Percentiles rank a stretch among this genome's conserved stretches.
Conservation (phyloP, 2,888 invertebrate genomes). For the Tetropium fuscum region DNA sequence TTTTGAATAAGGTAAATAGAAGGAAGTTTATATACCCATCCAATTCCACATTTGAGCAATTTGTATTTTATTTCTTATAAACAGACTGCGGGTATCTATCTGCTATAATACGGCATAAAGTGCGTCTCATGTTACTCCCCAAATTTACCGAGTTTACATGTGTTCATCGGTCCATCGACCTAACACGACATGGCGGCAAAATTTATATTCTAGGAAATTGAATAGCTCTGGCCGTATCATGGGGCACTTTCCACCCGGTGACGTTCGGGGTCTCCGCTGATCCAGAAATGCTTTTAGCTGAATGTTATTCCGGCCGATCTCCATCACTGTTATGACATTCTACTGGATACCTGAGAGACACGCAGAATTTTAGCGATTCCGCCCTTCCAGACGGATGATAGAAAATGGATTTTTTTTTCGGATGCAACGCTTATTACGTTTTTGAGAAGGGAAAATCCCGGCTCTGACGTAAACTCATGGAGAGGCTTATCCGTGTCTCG, state of each 20-base stretch:
- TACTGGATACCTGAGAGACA: constrained; percentile 52
- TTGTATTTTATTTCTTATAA: too few species aligned
- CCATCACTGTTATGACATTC: constrained; percentile 62
- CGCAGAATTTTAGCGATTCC: constrained; percentile 43
- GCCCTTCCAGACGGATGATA: constrained; percentile 15
- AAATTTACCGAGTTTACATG: constrained; percentile 30
- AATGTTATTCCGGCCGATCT: constrained; percentile 61
- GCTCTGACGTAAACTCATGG: background rate
- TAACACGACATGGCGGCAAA: constrained; percentile 49
- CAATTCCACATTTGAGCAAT: too few species aligned
- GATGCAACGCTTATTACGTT: constrained; percentile 28
- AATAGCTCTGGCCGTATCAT: constrained; percentile 55
- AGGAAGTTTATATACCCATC: too few species aligned
- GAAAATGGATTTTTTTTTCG: constrained; percentile 2
- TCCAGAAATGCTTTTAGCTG: constrained; percentile 63
- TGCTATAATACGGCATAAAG: too few species aligned
- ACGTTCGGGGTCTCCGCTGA: constrained; percentile 50
- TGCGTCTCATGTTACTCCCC: too few species aligned
- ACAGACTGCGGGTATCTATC: too few species aligned
- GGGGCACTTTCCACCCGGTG: constrained; percentile 35
- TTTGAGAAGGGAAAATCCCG: background rate
- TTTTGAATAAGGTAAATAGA: too few species aligned
- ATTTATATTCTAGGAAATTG: constrained; percentile 59
- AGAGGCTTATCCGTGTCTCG: too few species aligned
- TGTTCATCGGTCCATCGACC: constrained; percentile 48